A percentile compares a stretch with the other conserved stretches of the same genome.
Evolutionary conservation across 2,888 invertebrate species (phyloP).

Genomic region (Ecliptopera silaceata): DNA sequence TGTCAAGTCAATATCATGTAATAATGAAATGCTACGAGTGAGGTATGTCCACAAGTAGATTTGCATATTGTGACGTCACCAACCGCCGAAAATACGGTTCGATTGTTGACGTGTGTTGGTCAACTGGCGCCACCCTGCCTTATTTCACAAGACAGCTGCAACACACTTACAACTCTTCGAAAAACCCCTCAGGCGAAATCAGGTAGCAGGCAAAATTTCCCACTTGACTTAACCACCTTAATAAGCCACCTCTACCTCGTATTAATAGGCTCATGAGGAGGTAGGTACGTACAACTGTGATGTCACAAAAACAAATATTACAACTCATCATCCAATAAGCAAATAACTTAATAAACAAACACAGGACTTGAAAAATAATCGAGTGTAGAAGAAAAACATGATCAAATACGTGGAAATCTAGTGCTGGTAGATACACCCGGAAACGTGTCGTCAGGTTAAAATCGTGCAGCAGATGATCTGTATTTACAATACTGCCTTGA

Average conservation of each 20-base stretch:
- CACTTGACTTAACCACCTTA: background rate
- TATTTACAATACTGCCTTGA: slow-evolving; percentile 59
- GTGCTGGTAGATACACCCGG: slow-evolving; percentile 50
- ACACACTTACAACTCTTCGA: slow-evolving; percentile 16
- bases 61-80: slow-evolving; percentile 46
- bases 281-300: slow-evolving; percentile 19
- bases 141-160: slow-evolving; percentile 51
- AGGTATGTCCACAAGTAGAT: slow-evolving; percentile 34
- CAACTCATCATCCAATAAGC: slow-evolving; percentile 38
- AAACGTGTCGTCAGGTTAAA: slow-evolving; percentile 51
- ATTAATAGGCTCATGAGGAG: too few species aligned
- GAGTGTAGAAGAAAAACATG: slow-evolving; percentile 20
- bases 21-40: slow-evolving; percentile 15
- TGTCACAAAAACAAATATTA: slow-evolving; percentile 26
- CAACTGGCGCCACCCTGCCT: slow-evolving; percentile 38
- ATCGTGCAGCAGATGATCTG: slow-evolving; percentile 29
- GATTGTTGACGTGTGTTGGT: slow-evolving; percentile 59
- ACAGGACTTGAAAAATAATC: background rate
- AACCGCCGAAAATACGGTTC: slow-evolving; percentile 38
- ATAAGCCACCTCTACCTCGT: background rate
- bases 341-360: slow-evolving; percentile 23
- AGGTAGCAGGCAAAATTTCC: slow-evolving; percentile 1
- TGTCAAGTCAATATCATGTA: slow-evolving; percentile 36
- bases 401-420: slow-evolving; percentile 46
- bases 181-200: slow-evolving; percentile 1